Conservation (phyloP, 2,888 invertebrate species). For the Leptopilina drosophilae region DNA sequence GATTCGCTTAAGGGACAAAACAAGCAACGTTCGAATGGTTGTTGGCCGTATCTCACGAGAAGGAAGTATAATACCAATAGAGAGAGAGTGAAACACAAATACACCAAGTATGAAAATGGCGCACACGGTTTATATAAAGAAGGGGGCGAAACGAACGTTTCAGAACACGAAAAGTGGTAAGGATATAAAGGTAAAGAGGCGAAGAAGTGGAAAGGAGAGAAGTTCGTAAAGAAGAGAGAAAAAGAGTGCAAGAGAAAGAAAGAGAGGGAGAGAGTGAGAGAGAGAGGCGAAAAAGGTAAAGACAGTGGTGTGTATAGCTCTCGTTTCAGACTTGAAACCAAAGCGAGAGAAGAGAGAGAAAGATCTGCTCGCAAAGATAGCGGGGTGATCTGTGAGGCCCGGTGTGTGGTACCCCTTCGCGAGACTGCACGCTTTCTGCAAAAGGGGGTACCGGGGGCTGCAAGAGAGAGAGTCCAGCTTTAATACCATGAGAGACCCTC, state of each 20-base stretch:
- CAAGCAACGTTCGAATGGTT: slow-evolving; percentile 51
- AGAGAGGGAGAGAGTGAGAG: slow-evolving; percentile 16
- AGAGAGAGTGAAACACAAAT: slow-evolving; percentile 47
- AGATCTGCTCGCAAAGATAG: slow-evolving; percentile 74
- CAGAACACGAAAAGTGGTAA: slow-evolving; percentile 46
- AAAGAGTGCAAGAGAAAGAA: slow-evolving; percentile 41
- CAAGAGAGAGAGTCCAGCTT: slow-evolving; percentile 54
- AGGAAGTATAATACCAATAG: slow-evolving; percentile 44
- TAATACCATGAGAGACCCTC: slow-evolving; percentile 72
- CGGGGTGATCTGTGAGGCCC: slow-evolving; percentile 77
- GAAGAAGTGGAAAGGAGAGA: slow-evolving; percentile 51
- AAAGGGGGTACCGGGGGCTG: slow-evolving; percentile 56
- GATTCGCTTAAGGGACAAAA: slow-evolving; percentile 53
- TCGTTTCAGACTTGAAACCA: slow-evolving; percentile 60
- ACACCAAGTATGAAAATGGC: slow-evolving; percentile 43
- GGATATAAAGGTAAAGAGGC: slow-evolving; percentile 45
- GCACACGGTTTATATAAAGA: slow-evolving; percentile 38
- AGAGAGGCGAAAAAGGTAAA: slow-evolving; percentile 48
- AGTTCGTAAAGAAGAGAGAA: slow-evolving; percentile 45
- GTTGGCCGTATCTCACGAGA: slow-evolving; percentile 50
- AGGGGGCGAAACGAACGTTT: slow-evolving; percentile 43
- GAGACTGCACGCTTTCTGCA: slow-evolving; percentile 59
- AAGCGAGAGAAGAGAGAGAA: slow-evolving; percentile 47
- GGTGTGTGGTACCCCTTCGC: slow-evolving; percentile 74
- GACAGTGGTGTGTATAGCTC: slow-evolving; percentile 59